A percentile compares a stretch with the other conserved stretches of the same genome.
Conservation (phyloP, 2,797 vertebrate species). For the Molothrus ater region DNA sequence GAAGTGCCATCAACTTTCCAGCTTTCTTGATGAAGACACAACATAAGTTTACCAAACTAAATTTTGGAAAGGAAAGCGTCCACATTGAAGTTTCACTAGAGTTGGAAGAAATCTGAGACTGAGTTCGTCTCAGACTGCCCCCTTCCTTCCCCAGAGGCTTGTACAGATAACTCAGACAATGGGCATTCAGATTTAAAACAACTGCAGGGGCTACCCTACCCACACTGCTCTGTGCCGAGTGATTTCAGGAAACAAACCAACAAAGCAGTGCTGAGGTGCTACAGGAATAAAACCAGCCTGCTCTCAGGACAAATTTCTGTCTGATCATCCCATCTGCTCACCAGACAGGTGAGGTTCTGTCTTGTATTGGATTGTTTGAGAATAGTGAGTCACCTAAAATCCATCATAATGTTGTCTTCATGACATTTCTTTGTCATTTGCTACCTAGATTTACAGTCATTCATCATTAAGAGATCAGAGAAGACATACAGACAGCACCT, state of each 20-base stretch:
- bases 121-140: not conserved
- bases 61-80: not conserved
- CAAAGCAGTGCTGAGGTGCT: not conserved
- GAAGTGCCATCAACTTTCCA: not conserved
- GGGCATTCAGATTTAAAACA: not conserved
- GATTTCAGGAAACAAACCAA: not conserved
- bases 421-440: not conserved
- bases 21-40: not conserved
- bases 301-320: not conserved
- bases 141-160: not conserved
- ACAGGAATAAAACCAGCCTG: not conserved
- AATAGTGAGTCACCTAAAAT: constrained; percentile 9
- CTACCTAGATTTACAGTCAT: constrained; percentile 1
- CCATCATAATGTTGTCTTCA: not conserved
- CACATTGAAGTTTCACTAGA: not conserved
- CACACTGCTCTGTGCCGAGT: not conserved
- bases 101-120: not conserved
- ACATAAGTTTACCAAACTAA: not conserved
- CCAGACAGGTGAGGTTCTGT: not conserved
- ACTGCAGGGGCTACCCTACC: not conserved
- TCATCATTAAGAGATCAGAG: not conserved
- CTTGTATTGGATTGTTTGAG: not conserved
- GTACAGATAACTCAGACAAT: not conserved
- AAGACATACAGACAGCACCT: not conserved
- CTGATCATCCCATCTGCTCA: not conserved